A percentile compares a stretch with the other conserved stretches of the same genome.
Evolutionary conservation across 2,888 invertebrate genomes (phyloP).

Genomic region (Caenorhabditis afra): DNA sequence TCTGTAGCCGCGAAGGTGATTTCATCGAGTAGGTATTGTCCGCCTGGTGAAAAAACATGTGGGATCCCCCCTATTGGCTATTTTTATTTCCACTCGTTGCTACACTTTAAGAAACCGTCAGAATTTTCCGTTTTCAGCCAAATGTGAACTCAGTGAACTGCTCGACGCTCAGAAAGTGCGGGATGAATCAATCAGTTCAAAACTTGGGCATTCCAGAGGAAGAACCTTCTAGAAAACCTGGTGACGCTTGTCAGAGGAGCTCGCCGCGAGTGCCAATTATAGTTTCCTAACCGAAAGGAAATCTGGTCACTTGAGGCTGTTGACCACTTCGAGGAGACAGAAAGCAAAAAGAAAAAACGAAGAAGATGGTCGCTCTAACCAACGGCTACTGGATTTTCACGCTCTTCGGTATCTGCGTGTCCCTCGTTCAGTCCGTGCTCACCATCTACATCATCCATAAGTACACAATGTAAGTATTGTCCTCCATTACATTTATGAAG

Average conservation of each 20-base stretch:
- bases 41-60: too few relatives aligned
- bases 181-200: constrained; percentile 14
- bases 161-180: constrained; percentile 4
- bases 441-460: constrained; percentile 8
- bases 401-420: background rate
- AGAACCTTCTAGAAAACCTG: too few relatives aligned
- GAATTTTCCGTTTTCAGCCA: too few relatives aligned
- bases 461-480: constrained; percentile 11
- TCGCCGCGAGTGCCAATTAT: background rate
- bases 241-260: too few relatives aligned
- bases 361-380: background rate
- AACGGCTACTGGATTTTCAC: constrained; percentile 23
- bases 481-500: too few relatives aligned
- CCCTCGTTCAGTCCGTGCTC: background rate
- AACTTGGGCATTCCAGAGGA: background rate
- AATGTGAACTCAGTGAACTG: background rate
- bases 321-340: background rate
- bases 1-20: too few relatives aligned
- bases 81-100: too few relatives aligned
- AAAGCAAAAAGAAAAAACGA: background rate
- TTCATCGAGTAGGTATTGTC: too few relatives aligned
- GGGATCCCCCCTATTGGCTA: too few relatives aligned
- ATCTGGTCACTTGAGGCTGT: background rate
- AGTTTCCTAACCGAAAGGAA: background rate
- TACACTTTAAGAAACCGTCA: too few relatives aligned